Conservation (phyloP, 1,140 invertebrate species). For the Sarcophaga peregrina region DNA sequence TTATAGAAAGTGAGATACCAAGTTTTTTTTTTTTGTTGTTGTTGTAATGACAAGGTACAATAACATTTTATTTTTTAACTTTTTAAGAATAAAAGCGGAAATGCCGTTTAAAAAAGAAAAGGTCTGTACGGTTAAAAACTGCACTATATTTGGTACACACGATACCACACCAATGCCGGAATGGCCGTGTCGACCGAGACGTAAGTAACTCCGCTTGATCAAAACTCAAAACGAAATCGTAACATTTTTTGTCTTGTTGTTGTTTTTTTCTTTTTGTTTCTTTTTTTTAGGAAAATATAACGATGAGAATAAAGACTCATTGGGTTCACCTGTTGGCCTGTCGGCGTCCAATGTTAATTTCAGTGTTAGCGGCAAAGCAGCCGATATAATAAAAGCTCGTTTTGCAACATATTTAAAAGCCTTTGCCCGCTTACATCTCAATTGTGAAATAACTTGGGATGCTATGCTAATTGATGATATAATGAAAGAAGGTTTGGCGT, state of each 20-base stretch:
- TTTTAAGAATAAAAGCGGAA: not conserved
- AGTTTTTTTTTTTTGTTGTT: no score
- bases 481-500: conserved; percentile 50
- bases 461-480: conserved; percentile 52
- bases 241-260: not conserved
- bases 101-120: not conserved
- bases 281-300: conserved; percentile 1
- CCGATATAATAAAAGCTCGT: conserved; percentile 8
- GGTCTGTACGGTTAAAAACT: conserved; percentile 13
- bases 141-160: not conserved
- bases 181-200: not conserved
- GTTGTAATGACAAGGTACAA: no score
- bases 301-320: conserved; percentile 45
- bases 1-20: no score
- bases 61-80: not conserved
- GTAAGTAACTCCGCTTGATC: not conserved
- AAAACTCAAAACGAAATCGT: no score
- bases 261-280: not conserved
- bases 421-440: conserved; percentile 57
- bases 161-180: not conserved
- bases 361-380: conserved; percentile 18
- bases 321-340: conserved; percentile 48
- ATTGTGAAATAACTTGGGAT: conserved; percentile 57
- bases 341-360: conserved; percentile 43
- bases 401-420: conserved; percentile 51